These are phyloP conservation scores for Melipona bicolor DNA, from an alignment of 2,888 invertebrate genomes.

Conservation along the genomic window DNA sequence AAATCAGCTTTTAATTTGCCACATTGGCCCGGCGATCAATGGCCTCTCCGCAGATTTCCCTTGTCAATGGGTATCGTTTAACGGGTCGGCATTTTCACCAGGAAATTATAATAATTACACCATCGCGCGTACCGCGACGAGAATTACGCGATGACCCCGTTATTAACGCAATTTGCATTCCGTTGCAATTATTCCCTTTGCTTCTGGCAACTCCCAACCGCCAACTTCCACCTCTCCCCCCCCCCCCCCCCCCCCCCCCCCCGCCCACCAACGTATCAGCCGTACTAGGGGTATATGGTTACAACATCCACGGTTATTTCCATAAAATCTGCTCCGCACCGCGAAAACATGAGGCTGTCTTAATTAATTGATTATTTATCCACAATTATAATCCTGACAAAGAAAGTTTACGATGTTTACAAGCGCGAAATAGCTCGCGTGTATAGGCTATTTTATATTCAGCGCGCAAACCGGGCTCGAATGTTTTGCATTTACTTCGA, in stretches of 20 bases:
- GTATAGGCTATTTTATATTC: conserved; percentile 27
- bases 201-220: conserved; percentile 14
- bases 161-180: conserved; percentile 70
- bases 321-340: conserved; percentile 68
- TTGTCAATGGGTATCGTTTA: conserved; percentile 64
- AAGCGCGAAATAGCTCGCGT: conserved; percentile 5
- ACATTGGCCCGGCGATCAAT: conserved; percentile 56
- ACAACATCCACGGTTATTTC: conserved; percentile 58
- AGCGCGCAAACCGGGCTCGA: not conserved
- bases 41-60: conserved; percentile 52
- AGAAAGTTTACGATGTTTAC: conserved; percentile 57
- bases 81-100: conserved; percentile 58
- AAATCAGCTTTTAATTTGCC: conserved; percentile 61
- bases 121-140: conserved; percentile 18
- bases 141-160: conserved; percentile 68
- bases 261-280: too few relatives aligned
- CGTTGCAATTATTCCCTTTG: conserved; percentile 65
- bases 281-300: not conserved
- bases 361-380: conserved; percentile 68
- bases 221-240: not conserved
- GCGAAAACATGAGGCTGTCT: conserved; percentile 66
- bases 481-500: conserved; percentile 17
- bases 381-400: conserved; percentile 55
- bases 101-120: conserved; percentile 69
- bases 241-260: not conserved